These are phyloP conservation scores for Capitulum mitella DNA, from an alignment of 2,888 invertebrate genomes.

Conservation along the genomic window DNA sequence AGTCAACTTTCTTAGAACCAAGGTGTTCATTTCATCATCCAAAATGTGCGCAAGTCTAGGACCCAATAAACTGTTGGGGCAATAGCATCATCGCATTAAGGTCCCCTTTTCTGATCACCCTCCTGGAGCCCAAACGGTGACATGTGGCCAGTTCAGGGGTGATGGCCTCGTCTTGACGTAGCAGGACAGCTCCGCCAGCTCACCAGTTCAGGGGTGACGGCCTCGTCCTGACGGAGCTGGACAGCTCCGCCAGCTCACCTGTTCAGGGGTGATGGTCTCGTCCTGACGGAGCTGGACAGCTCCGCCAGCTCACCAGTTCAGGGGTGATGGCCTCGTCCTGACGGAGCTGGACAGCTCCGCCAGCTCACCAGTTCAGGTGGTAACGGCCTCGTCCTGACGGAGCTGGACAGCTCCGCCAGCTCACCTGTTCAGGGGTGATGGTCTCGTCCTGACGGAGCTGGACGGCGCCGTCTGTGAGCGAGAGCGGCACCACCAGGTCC, in stretches of 20 bases:
- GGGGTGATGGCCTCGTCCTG: neutral
- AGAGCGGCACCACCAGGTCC: constrained; percentile 16
- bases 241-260: neutral
- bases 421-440: neutral
- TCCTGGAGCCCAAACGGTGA: too few species aligned
- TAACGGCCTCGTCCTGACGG: neutral
- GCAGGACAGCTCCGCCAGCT: too few species aligned
- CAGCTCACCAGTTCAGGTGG: neutral
- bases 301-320: neutral
- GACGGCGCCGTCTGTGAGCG: neutral
- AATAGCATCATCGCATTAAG: too few species aligned
- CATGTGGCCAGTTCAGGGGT: too few species aligned
- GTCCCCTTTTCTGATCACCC: too few species aligned
- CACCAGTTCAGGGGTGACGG: neutral
- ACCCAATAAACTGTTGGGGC: too few species aligned
- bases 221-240: neutral
- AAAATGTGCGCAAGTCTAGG: too few species aligned
- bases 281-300: neutral
- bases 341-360: neutral
- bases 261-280: neutral
- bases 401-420: neutral
- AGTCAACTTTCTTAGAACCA: too few species aligned
- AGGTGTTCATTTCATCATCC: too few species aligned
- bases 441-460: neutral
- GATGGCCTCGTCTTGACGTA: too few species aligned